These are phyloP conservation scores for Tenthredo amoena DNA, from an alignment of 2,888 invertebrate genomes.

Conservation along the genomic window DNA sequence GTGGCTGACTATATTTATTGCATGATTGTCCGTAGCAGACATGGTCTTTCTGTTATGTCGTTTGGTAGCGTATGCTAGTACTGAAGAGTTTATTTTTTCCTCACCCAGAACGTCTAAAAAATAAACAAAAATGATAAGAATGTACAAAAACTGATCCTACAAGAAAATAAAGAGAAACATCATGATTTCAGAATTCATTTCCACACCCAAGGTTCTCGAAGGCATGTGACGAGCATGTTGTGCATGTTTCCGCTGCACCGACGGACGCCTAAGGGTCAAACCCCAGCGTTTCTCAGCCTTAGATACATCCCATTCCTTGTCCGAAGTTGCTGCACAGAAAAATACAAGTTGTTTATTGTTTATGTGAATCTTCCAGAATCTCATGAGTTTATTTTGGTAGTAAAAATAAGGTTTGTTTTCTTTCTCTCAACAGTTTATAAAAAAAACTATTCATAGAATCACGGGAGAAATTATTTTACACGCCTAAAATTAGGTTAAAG, in stretches of 20 bases:
- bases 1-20: slow-evolving; percentile 83
- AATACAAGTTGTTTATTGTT: background rate
- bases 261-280: slow-evolving; percentile 45
- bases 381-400: background rate
- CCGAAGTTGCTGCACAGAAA: background rate
- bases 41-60: slow-evolving; percentile 53
- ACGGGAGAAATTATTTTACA: background rate
- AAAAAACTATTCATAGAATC: slow-evolving; percentile 12
- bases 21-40: slow-evolving; percentile 78
- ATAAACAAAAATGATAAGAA: background rate
- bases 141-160: background rate
- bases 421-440: background rate
- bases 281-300: slow-evolving; percentile 35
- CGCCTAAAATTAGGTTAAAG: background rate
- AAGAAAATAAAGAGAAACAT: background rate
- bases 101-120: slow-evolving; percentile 17
- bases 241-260: slow-evolving; percentile 58
- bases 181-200: slow-evolving; percentile 6
- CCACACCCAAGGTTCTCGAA: slow-evolving; percentile 57
- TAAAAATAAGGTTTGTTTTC: background rate
- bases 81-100: slow-evolving; percentile 35
- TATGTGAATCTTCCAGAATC: background rate
- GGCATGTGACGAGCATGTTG: slow-evolving; percentile 62
- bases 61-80: slow-evolving; percentile 54
- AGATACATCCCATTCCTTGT: slow-evolving; percentile 8